Base-by-base conservation (phyloP, 2,888 invertebrate genomes). In the Meghimatium bilineatum region DNA sequence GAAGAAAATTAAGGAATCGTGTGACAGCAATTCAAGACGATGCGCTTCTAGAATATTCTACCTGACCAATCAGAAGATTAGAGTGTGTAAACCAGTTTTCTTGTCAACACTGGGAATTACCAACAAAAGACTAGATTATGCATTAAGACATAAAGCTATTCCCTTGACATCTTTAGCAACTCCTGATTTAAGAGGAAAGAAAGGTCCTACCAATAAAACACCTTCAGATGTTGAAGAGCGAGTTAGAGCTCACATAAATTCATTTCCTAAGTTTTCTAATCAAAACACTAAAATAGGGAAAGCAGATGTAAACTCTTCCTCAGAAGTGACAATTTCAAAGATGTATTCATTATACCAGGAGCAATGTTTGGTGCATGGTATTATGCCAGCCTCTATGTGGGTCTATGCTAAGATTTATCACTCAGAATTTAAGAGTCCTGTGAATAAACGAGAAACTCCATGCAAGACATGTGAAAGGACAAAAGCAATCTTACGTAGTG, bases 11-110 rank as follows among this genome's bases (percentile, higher is more conserved):
- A 67, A 52, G 44, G 69, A 76, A 34, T 23, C 12, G 1, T n/a
- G 67, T 29, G 14, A 38, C 29, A 38, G 8, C 20, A 76, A n/a
- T 26, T 52, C 82, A 0, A 66, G 74, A 56, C 66, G 82, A 12
- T 49, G 76, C n/a, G 38, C 82, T 29, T 82, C 82, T 32, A 75
- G 82, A n/a, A 60, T 82, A 17, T 82, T 76, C 26, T 74, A 82
- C 36, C 38, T 82, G 36, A 82, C 82, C 20, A 82, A 52, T 67
- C 75, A 82, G 56, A 82, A 82, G 38, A 76, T 82, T 36, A 38
- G 76, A 60, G 82, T 82, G 36, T 82, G 82, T 76, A 82, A 82
- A 67, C 75, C 82, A 76, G 82, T 82, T 29, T 82, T 82, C 29
- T 49, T 82, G 29, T 82, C 82, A 26, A 74, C 82, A 34, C 52